phyloP scores from a whole-genome alignment of 2,888 invertebrate genomes.

The Apotomis betuletana region DNA sequence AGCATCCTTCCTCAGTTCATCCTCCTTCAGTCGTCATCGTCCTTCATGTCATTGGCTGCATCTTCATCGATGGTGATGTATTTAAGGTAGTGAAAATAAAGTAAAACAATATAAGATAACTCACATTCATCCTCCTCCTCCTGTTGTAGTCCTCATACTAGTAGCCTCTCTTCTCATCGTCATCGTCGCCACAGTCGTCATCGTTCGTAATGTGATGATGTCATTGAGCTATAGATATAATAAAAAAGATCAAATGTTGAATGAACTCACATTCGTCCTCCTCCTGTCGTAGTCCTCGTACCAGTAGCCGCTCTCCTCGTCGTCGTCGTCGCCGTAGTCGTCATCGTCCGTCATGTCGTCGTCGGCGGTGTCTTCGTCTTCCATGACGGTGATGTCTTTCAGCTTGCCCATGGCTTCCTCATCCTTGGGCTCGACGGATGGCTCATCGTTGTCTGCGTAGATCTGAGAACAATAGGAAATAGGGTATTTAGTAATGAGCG shows the following conservation, averaged over 20 bases:
- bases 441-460: constrained; percentile 71
- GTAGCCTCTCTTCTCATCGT: too few relatives aligned
- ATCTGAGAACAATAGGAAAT: constrained; percentile 57
- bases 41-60: constrained; percentile 51
- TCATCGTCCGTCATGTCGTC: constrained; percentile 64
- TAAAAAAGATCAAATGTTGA: too few relatives aligned
- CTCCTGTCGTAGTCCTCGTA: constrained; percentile 71
- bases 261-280: neutral
- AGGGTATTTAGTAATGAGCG: too few relatives aligned
- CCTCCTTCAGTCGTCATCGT: constrained; percentile 55
- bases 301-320: constrained; percentile 74
- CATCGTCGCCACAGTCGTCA: too few relatives aligned
- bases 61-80: constrained; percentile 73
- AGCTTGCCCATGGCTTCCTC: constrained; percentile 65
- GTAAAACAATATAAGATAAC: too few relatives aligned
- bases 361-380: constrained; percentile 57
- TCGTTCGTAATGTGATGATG: too few relatives aligned
- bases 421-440: constrained; percentile 48
- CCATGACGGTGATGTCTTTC: constrained; percentile 69
- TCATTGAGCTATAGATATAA: too few relatives aligned
- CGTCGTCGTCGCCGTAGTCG: constrained; percentile 61
- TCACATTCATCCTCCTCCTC: too few relatives aligned
- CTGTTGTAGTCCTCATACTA: too few relatives aligned
- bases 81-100: constrained; percentile 52
- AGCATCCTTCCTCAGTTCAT: constrained; percentile 46